Percentiles rank a stretch among this genome's conserved stretches.
phyloP scores from a whole-genome alignment of 1,140 invertebrate genomes.

The Drosophila orena region DNA sequence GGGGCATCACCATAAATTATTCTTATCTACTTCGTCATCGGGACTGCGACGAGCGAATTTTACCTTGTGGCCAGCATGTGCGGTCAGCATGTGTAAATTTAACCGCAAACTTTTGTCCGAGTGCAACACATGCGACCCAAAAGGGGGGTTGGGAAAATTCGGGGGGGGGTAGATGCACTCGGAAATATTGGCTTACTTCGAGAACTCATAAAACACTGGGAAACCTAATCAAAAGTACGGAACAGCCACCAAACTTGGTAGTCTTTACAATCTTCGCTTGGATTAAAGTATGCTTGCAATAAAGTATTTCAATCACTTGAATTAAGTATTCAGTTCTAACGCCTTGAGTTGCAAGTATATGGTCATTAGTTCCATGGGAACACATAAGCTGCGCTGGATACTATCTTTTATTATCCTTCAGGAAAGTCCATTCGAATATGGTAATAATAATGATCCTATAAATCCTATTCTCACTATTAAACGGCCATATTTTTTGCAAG shows the following conservation, averaged over 20 bases:
- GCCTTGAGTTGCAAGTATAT: too few species aligned
- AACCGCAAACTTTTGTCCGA: constrained; percentile 70
- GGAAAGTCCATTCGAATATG: neutral
- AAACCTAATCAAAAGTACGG: too few species aligned
- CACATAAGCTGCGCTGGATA: too few species aligned
- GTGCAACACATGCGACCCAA: constrained; percentile 51
- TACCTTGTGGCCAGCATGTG: constrained; percentile 73
- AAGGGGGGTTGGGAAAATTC: neutral
- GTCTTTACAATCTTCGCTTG: too few species aligned
- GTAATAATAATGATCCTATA: neutral
- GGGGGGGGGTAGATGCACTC: constrained; percentile 18
- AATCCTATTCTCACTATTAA: neutral
- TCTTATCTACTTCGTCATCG: constrained; percentile 79
- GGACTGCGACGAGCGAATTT: constrained; percentile 63
- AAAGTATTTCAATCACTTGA: too few species aligned
- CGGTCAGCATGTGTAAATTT: constrained; percentile 67
- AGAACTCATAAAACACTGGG: neutral
- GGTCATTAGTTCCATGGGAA: too few species aligned
- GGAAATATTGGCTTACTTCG: neutral
- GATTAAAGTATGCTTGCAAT: too few species aligned
- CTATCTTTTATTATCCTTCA: too few species aligned
- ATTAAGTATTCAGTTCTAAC: too few species aligned
- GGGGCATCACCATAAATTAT: constrained; percentile 77
- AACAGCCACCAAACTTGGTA: too few species aligned
- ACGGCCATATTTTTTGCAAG: neutral